Base-by-base conservation (phyloP, 2,113 vertebrate species). In the Vombatus ursinus region DNA sequence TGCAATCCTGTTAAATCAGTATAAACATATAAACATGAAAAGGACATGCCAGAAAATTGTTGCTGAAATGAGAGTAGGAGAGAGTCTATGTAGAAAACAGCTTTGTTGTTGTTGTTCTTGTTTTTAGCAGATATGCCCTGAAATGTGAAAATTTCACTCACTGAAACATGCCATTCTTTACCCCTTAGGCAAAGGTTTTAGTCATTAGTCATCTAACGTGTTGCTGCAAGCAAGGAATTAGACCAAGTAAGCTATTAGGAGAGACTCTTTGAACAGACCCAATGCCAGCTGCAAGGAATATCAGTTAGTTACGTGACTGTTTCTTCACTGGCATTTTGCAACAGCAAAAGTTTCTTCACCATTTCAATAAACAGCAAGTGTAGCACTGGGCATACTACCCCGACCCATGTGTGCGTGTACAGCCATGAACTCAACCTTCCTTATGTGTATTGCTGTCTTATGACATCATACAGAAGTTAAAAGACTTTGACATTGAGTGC, bases 211-310 rank as follows among this genome's bases (percentile, higher is more conserved):
- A 51, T 44, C 11, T 14, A 90, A 93, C 96, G 0, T 94, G 98
- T 96, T 94, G 92, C 95, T 96, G 89, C 98, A 98, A 94, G 98
- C 14, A 50, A 93, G 95, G 95, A 2, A 47, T 93, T 92, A 93
- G 77, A 98, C 94, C 44, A 37, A 94, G 97, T 89, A 91, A 44
- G 91, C 44, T 90, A 23, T 28, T 49, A 25, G 22, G 48, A 37
- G 51, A 92, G 23, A 53, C 19, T 89, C 77, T 91, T 93, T 47
- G 2, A 57, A 52, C 23, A 2, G 14, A 4, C 31, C 50, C 19
- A 91, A 54, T 37, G 14, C 89, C 68, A 51, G 50, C 7, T 31
- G 2, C 91, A 57, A 10, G 26, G 48, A 91, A 61, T 1, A 44
- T 77, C 24, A 54, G 50, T 24, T n/a, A 28, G 37, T 77, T 77